These are phyloP conservation scores for Telmatherina bonti DNA, from an alignment of 2,797 vertebrate genomes.

Conservation along the genomic window DNA sequence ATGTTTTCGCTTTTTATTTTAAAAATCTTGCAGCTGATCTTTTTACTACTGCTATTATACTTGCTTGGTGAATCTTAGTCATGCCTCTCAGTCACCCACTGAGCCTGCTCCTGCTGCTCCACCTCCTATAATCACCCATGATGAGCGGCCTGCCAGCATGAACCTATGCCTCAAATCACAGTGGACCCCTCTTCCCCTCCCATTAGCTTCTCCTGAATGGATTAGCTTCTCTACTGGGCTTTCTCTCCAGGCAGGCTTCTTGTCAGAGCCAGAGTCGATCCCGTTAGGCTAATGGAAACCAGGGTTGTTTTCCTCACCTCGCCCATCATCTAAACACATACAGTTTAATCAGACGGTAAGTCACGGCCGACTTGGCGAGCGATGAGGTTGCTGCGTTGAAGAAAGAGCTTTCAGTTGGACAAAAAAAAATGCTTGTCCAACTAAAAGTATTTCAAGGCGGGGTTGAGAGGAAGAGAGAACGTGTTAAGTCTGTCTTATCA, in stretches of 20 bases:
- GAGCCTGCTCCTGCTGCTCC: conserved; percentile 72
- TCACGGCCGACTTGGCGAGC: conserved; percentile 67
- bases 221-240: conserved; percentile 76
- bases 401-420: conserved; percentile 44
- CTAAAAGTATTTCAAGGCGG: conserved; percentile 45
- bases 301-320: conserved; percentile 68
- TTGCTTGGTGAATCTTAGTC: conserved; percentile 63
- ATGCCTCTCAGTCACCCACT: conserved; percentile 66
- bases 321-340: conserved; percentile 71
- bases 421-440: conserved; percentile 24
- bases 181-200: conserved; percentile 77
- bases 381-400: conserved; percentile 65
- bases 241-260: conserved; percentile 66
- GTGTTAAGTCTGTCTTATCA: conserved; percentile 31
- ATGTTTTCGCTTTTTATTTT: conserved; percentile 35
- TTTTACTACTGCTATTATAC: conserved; percentile 50
- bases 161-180: conserved; percentile 83
- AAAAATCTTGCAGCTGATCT: conserved; percentile 50
- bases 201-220: conserved; percentile 80
- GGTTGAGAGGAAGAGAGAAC: conserved; percentile 5
- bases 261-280: conserved; percentile 68
- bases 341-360: conserved; percentile 78
- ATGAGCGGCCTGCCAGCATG: conserved; percentile 82
- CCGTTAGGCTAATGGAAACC: conserved; percentile 77
- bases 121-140: conserved; percentile 81